Base-by-base conservation (phyloP, 1,140 invertebrate genomes). In the Anadara kagoshimensis region DNA sequence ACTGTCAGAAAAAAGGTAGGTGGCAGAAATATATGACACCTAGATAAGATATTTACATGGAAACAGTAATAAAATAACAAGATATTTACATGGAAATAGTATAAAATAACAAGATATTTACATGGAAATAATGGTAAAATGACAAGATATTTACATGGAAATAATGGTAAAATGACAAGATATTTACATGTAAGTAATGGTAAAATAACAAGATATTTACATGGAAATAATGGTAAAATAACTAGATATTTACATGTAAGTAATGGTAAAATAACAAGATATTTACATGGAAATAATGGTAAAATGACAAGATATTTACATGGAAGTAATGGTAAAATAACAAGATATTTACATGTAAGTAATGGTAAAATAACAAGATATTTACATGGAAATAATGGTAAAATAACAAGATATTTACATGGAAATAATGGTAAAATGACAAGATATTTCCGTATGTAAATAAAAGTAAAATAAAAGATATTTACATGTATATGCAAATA, bases 361-460 rank as follows among this genome's bases (percentile, higher is more conserved):
- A 53, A 24, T 16, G 47, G 56, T 41, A n/a, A n/a, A 29, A 5
- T 57, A 53, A 44, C 24, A 1, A 16, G 4, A 62, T 36, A 78
- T 82, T 86, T 80, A 91, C 89, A 85, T 91, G 90, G n/a, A n/a
- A n/a, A n/a, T n/a, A n/a, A 36, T 36, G 7, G 7, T 36, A 36
- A 7, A 36, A 36, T 3, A 36, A 3, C 2, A 36, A 3, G 29
- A 36, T 36, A 36, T n/a, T 36, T 36, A 36, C 29, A 36, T 36
- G 29, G 41, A 14, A 49, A 7, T 71, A 2, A 29, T 43, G 11
- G 43, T 20, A 61, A 24, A 49, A 61, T 26, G 61, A 7, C 24
- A 5, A 22, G 18, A 57, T 29, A 47, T 59, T 51, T 49, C 36
- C 12, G 24, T n/a, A 20, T n/a, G n/a, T n/a, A 43, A 45, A 20